These are phyloP conservation scores for Aphidius ervi DNA, from an alignment of 1,140 invertebrate genomes.

Conservation along the genomic window DNA sequence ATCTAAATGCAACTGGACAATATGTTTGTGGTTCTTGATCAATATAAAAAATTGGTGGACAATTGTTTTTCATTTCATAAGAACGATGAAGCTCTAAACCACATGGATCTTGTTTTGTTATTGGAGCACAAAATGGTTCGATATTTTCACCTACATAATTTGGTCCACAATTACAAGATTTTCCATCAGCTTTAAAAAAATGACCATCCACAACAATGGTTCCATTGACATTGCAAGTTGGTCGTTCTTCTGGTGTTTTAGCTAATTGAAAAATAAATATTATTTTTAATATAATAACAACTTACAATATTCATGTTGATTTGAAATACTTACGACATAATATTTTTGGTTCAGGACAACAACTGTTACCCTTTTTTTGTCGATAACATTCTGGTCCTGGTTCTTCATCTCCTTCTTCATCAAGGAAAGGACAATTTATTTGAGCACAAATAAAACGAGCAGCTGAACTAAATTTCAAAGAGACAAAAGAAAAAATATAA, in stretches of 20 bases:
- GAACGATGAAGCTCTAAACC: constrained; percentile 19
- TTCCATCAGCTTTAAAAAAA: constrained; percentile 21
- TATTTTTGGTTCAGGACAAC: too few species aligned
- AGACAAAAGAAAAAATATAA: not conserved
- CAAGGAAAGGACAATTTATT: not conserved
- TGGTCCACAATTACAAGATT: constrained; percentile 23
- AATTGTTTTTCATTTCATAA: constrained; percentile 24
- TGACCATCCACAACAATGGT: constrained; percentile 33
- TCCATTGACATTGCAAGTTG: constrained; percentile 33
- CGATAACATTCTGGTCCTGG: too few species aligned
- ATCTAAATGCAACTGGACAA: constrained; percentile 30
- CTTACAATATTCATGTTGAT: not conserved
- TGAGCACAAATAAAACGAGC: constrained; percentile 2
- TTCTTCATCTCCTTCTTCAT: not conserved
- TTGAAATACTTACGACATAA: too few species aligned
- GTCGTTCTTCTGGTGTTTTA: constrained; percentile 16
- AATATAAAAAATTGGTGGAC: constrained; percentile 31
- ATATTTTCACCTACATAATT: constrained; percentile 32
- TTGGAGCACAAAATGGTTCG: constrained; percentile 32
- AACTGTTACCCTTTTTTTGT: too few species aligned
- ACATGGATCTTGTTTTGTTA: constrained; percentile 19
- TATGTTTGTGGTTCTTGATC: constrained; percentile 21
- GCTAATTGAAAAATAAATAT: constrained; percentile 18
- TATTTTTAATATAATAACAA: not conserved
- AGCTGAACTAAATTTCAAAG: not conserved